Conservation (phyloP, 2,797 vertebrate genomes). For the Tokudaia tokunoshimensis region DNA sequence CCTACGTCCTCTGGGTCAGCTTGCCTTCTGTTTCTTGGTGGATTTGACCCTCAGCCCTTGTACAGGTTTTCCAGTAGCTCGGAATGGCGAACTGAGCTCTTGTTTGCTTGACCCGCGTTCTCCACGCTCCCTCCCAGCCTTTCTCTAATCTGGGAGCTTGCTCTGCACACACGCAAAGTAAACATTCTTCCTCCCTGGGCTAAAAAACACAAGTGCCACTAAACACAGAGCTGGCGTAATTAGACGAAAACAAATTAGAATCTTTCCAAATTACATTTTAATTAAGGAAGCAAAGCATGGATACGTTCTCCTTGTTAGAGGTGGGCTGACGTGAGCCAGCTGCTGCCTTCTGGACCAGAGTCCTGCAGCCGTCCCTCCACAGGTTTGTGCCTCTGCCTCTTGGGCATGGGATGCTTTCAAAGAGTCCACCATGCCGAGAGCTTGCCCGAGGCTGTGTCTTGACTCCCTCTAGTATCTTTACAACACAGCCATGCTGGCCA, state of each 20-base stretch:
- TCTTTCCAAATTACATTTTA: constrained; percentile 70
- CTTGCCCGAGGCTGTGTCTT: neutral
- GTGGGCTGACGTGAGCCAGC: neutral
- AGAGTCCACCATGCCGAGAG: neutral
- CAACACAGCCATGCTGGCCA: neutral
- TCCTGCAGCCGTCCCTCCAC: neutral
- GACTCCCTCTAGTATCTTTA: neutral
- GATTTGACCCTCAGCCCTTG: neutral
- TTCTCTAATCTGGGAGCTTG: constrained; percentile 51
- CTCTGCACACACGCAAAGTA: constrained; percentile 32
- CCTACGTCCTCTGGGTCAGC: neutral
- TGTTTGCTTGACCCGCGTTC: neutral
- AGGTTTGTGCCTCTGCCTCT: constrained; percentile 18
- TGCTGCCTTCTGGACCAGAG: neutral
- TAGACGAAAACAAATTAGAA: constrained; percentile 65
- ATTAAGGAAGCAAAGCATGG: constrained; percentile 65
- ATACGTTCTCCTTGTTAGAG: constrained; percentile 61
- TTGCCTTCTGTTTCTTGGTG: neutral
- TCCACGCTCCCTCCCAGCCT: neutral
- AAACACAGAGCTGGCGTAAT: constrained; percentile 35
- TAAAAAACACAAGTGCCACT: neutral
- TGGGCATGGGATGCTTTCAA: neutral
- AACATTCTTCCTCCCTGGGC: constrained; percentile 40
- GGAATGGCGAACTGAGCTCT: neutral
- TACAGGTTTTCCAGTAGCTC: neutral